Evolutionary conservation across 2,113 vertebrate genomes (phyloP), one percentile per base, ranked within the genome.

Genomic region (Sylvietta virens): DNA sequence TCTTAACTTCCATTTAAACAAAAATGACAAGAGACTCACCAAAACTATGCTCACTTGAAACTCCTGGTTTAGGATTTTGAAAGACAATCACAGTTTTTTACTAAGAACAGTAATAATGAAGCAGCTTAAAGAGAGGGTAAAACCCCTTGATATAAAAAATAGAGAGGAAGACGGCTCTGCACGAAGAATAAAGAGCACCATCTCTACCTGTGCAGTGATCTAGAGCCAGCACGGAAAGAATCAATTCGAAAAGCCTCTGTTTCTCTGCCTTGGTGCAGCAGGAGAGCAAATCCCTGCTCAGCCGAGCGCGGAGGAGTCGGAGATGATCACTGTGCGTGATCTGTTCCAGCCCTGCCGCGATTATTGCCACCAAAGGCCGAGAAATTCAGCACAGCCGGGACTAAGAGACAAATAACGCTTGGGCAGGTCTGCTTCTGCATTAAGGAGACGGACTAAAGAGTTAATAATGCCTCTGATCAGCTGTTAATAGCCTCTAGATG

Each of bases 381-480:
- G 78, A 72, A 93, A 89, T 62, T 51, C 86, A 89, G 88, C 85
- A 85, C 88, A 45, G 42, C 54, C 56, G 76, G 94, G 93, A 66
- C 40, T 23, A 67, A 87, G 40, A 15, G 78, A 84, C 54, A 93
- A 95, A 97, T 92, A 93, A 94, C 3, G 66, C 92, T 57, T 15
- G 30, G 87, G 76, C 80, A 61, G 42, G 58, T 64, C 61, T 74
- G 60, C 86, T 94, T 6, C 81, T 81, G 84, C 86, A 51, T 71
- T 92, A 78, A 72, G 50, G 83, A 91, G 94, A 67, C 88, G 81
- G 71, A 72, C 61, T 82, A 87, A 96, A 95, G 94, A 95, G 88
- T 97, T 97, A 95, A 95, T 85, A 93, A 95, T 73, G 45, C 72
- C 86, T 92, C 76, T 65, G 69, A 86, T 94, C 90, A 94, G 95